Evolutionary conservation across 2,888 invertebrate genomes (phyloP).

Genomic region (Phyllotreta striolata): DNA sequence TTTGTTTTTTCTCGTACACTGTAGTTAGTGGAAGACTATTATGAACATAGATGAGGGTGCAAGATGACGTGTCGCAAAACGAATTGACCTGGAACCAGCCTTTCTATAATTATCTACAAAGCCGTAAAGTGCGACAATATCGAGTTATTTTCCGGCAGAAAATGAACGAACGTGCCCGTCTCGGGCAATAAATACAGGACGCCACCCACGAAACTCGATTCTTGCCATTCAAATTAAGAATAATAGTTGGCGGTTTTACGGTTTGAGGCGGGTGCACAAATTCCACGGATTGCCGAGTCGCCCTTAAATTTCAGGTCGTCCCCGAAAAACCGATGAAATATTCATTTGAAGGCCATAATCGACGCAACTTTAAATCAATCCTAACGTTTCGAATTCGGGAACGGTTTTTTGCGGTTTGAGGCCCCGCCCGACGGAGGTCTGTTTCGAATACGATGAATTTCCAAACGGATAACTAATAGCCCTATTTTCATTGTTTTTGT

Average conservation of each 20-base stretch:
- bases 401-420: slow-evolving; percentile 28
- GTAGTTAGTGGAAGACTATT: neutral
- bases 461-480: neutral
- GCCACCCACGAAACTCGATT: slow-evolving; percentile 16
- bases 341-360: slow-evolving; percentile 30
- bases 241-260: slow-evolving; percentile 14
- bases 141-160: no score
- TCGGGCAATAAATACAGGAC: slow-evolving; percentile 12
- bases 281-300: slow-evolving; percentile 11
- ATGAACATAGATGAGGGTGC: neutral
- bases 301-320: slow-evolving; percentile 29
- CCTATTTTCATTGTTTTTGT: neutral
- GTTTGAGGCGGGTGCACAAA: slow-evolving; percentile 7
- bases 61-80: neutral
- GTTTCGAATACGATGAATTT: slow-evolving; percentile 27
- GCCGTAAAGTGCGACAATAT: no score
- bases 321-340: slow-evolving; percentile 32
- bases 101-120: neutral
- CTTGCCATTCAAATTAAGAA: slow-evolving; percentile 25
- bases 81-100: neutral
- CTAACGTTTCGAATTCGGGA: slow-evolving; percentile 28
- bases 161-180: neutral
- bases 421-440: slow-evolving; percentile 19
- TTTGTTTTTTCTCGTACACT: neutral
- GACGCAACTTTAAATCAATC: slow-evolving; percentile 37